Base-by-base conservation (phyloP, 2,113 vertebrate genomes). In the Notothenia coriiceps region DNA sequence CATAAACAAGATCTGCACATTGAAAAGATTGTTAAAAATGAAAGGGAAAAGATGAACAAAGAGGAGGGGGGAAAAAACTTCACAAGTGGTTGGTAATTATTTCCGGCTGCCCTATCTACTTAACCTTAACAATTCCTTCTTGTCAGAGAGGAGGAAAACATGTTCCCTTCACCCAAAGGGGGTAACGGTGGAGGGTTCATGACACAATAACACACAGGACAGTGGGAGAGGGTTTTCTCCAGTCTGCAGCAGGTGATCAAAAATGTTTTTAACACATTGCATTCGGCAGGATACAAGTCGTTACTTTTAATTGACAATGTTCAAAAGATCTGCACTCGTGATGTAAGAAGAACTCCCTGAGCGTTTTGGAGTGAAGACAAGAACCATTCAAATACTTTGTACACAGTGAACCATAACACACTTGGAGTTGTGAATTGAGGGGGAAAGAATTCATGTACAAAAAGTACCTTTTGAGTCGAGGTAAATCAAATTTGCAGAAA, bases 61-160 rank as follows among this genome's bases (percentile, higher is more conserved):
- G 70, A 57, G 72, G 69, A 55, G 68, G 35, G 29, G 25, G 59
- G 50, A 69, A 46, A 6, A 10, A 6, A 52, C 63, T 84, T 91
- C 83, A 85, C 92, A 95, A 93, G 89, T 87, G 92, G 95, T 95
- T 91, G 92, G 94, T 96, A 96, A 96, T 95, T 96, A 97, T 96
- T 98, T 97, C 96, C 95, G 92, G 95, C 94, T 96, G 94, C 96
- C 93, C 95, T 93, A 94, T 95, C 95, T 95, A 96, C 95, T 97
- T 96, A 97, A 96, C 95, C 96, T 96, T 94, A 96, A 94, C 90
- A 96, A 94, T 96, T 96, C 94, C 94, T 90, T 94, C 92, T 95
- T 94, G 93, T 94, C 93, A 93, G 93, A 89, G 92, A 91, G 93
- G 92, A 94, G 82, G 86, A 93, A 90, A 93, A 93, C 92, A 91